A percentile compares a stretch with the other conserved stretches of the same genome.
Conservation (phyloP, 2,888 invertebrate genomes). For the Stenurella melanura region DNA sequence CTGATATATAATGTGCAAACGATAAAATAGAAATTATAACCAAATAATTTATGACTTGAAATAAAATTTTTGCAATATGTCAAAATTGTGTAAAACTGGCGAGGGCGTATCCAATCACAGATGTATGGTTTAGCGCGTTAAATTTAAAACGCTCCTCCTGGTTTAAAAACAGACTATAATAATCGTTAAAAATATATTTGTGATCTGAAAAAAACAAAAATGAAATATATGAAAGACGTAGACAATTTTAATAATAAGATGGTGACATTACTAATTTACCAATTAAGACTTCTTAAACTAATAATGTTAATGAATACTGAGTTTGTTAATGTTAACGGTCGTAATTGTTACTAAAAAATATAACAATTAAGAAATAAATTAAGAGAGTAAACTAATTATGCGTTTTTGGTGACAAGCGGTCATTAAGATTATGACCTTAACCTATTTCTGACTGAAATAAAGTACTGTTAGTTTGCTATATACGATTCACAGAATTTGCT, state of each 20-base stretch:
- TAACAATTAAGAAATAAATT: background rate
- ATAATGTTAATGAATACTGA: too few relatives aligned
- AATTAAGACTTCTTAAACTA: too few relatives aligned
- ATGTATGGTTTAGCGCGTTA: too few relatives aligned
- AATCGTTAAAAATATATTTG: background rate
- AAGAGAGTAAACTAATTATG: background rate
- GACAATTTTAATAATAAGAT: background rate
- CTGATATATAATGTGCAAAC: too few relatives aligned
- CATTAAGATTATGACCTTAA: constrained; percentile 42
- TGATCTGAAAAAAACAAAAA: background rate
- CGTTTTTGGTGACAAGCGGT: constrained; percentile 19
- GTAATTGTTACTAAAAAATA: background rate
- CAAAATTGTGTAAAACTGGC: too few relatives aligned
- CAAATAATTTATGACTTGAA: too few relatives aligned
- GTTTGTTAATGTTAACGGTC: too few relatives aligned
- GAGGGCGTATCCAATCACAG: too few relatives aligned
- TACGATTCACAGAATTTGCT: constrained; percentile 38
- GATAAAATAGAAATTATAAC: too few relatives aligned
- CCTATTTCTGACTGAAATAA: constrained; percentile 32
- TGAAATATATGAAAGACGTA: background rate
- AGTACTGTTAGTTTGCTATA: constrained; percentile 24
- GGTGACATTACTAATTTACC: background rate
- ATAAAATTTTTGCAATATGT: too few relatives aligned
- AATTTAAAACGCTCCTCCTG: too few relatives aligned
- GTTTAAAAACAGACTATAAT: too few relatives aligned